Evolutionary conservation across 2,113 vertebrate species (phyloP), one percentile per base, ranked within the genome.

Genomic region (Ariopsis seemanni): DNA sequence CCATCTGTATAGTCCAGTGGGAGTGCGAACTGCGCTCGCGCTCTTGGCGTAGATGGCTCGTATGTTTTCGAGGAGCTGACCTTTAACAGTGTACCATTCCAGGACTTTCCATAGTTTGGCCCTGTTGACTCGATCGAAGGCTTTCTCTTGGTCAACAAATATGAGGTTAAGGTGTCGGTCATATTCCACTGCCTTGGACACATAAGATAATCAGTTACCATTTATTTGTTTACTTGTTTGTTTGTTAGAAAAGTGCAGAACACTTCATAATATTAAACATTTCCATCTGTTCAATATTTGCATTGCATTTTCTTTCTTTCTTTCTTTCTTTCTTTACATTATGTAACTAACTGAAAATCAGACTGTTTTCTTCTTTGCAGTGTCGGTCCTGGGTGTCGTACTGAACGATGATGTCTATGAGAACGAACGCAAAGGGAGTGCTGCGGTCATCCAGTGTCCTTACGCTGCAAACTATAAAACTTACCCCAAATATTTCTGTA

Each of bases 401-500:
- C 5, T 27, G 77, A 20, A 11, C 15, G 30, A 2, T 4, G 74
- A 55, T 5, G 63, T 85, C 50, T 42, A 14, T 63, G 75, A 55
- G n/a, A 63, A 0, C 7, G 85, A 34, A 71, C 25, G 15, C 0
- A 74, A 86, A 14, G 42, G 42, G 22, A 6, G 4, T 10, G 1
- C 2, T 7, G 74, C 30, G 0, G 57, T 15, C 63, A 55, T 89
- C 65, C 7, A 0, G 0, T 89, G 88, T 25, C 18, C 52, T 71
- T 89, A 89, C 20, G 0, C 0, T 15, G 1, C 0, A n/a, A 12
- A 18, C 20, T 87, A 81, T 63, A 50, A 72, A 72, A 7, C 11
- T 0, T 42, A 20, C 22, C 0, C 9, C 18, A 89, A 89, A 55
- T 84, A 87, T 67, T 72, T 89, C 42, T 72, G 82, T 14, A 87